Conservation (phyloP, 2,113 vertebrate species). For the Cairina moschata region DNA sequence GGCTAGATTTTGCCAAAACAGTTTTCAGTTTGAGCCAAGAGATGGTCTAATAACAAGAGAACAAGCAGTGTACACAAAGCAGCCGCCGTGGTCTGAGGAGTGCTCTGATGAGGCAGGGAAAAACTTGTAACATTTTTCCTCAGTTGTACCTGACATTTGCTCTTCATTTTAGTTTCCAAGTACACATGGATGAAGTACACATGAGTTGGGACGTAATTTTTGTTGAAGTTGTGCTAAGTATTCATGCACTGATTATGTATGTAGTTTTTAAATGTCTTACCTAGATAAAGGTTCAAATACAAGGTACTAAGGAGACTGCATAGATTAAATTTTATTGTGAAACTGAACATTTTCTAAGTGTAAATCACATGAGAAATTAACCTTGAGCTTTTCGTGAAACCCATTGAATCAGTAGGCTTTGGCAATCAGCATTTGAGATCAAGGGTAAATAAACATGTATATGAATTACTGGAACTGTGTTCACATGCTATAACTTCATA, state of each 20-base stretch:
- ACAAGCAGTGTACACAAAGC: not conserved
- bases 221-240: not conserved
- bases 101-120: not conserved
- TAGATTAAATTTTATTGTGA: conserved; percentile 1
- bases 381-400: conserved; percentile 10
- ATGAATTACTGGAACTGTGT: not conserved
- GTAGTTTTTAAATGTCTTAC: not conserved
- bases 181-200: not conserved
- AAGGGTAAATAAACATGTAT: not conserved
- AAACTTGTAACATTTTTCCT: not conserved
- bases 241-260: not conserved
- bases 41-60: not conserved
- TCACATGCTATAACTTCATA: not conserved
- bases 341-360: not conserved
- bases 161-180: not conserved
- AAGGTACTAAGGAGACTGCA: not conserved
- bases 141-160: not conserved
- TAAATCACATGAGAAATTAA: conserved; percentile 7
- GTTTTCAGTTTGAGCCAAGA: not conserved
- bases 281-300: not conserved
- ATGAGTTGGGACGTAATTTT: not conserved
- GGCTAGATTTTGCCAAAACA: not conserved
- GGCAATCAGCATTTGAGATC: not conserved
- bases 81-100: not conserved
- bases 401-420: not conserved